Evolutionary conservation across 2,113 vertebrate species (phyloP).

Genomic region (Neomonachus schauinslandi): DNA sequence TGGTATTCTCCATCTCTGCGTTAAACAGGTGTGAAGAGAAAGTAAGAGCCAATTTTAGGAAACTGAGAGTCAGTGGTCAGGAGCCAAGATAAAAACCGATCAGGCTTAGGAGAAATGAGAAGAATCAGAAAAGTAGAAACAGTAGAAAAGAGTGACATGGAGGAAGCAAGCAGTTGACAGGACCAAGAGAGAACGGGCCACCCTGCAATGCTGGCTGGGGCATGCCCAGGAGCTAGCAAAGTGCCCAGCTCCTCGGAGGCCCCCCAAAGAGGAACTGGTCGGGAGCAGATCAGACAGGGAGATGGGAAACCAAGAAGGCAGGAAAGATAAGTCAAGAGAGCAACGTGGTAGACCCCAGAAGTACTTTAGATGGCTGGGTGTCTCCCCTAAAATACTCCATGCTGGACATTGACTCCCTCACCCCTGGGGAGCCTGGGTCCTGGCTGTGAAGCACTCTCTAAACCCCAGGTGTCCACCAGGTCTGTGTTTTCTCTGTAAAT

Average conservation of each 20-base stretch:
- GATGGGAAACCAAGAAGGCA: accelerated
- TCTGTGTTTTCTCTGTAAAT: not conserved
- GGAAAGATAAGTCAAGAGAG: not conserved
- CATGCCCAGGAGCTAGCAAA: accelerated
- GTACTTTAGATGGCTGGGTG: accelerated
- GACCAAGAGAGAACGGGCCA: accelerated
- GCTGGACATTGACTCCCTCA: accelerated
- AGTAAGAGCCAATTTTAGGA: not conserved
- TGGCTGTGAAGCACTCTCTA: accelerated
- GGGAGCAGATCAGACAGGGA: too few relatives aligned
- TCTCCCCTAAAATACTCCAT: accelerated
- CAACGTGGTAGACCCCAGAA: not conserved
- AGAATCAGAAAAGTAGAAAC: accelerated
- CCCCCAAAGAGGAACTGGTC: too few relatives aligned
- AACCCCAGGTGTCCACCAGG: too few relatives aligned
- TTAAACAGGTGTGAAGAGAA: not conserved
- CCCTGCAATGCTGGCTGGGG: accelerated
- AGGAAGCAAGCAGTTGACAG: accelerated
- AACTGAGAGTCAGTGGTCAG: not conserved
- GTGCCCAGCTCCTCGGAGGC: accelerated
- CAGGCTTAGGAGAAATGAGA: not conserved
- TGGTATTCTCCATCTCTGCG: not conserved
- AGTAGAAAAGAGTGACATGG: accelerated
- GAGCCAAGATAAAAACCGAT: not conserved
- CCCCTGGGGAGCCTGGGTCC: not conserved